phyloP scores from a whole-genome alignment of 2,888 invertebrate species.

The Alloplasta piceator region DNA sequence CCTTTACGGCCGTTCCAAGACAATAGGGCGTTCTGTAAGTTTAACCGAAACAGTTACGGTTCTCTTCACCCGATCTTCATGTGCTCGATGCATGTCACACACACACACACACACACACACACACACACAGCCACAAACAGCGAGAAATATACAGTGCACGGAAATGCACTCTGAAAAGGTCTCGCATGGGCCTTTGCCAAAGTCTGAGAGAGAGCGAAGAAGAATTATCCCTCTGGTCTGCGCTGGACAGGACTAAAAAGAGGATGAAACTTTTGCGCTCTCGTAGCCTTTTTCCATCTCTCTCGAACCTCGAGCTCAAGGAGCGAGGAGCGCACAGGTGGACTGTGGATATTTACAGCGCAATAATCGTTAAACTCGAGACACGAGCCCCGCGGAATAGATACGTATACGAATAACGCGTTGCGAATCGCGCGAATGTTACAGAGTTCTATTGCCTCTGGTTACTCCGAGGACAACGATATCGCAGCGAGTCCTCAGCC shows the following conservation, averaged over 20 bases:
- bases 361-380: constrained; percentile 77
- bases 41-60: constrained; percentile 72
- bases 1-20: constrained; percentile 79
- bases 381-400: constrained; percentile 65
- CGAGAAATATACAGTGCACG: constrained; percentile 8
- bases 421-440: not conserved
- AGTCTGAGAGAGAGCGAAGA: constrained; percentile 30
- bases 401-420: constrained; percentile 18
- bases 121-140: constrained; percentile 26
- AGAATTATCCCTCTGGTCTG: constrained; percentile 22
- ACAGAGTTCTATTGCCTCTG: too few species aligned
- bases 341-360: constrained; percentile 75
- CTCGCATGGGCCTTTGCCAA: not conserved
- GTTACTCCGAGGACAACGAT: too few species aligned
- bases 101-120: constrained; percentile 30
- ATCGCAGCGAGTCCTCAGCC: too few species aligned
- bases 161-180: constrained; percentile 46
- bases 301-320: constrained; percentile 13
- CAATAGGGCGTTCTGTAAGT: constrained; percentile 78
- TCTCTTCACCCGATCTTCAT: constrained; percentile 49
- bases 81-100: constrained; percentile 14
- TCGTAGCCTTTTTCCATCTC: constrained; percentile 41
- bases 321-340: constrained; percentile 70
- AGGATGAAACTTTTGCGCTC: constrained; percentile 36
- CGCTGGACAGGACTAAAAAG: constrained; percentile 10